Conservation (phyloP, 2,888 invertebrate genomes). For the Plusia festucae region DNA sequence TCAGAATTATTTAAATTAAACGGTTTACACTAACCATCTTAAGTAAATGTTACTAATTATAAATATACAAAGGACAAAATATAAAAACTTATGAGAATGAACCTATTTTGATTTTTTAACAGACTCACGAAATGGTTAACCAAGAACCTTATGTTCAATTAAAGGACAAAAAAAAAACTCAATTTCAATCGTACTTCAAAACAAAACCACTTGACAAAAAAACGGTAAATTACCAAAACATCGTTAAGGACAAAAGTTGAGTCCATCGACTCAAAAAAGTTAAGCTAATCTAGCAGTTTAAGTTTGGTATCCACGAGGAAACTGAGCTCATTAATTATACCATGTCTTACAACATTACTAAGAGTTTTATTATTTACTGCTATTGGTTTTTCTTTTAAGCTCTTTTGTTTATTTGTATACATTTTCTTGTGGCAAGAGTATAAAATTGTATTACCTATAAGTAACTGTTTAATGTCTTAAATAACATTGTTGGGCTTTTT, state of each 20-base stretch:
- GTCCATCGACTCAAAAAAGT: conserved; percentile 12
- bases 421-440: neutral
- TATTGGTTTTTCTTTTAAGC: conserved; percentile 10
- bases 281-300: conserved; percentile 22
- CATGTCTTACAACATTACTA: conserved; percentile 13
- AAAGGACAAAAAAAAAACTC: too few species aligned
- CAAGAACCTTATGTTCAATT: too few species aligned
- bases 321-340: conserved; percentile 32
- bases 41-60: too few species aligned
- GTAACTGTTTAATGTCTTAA: neutral
- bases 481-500: neutral
- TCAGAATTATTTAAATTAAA: conserved; percentile 1
- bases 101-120: too few species aligned
- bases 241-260: neutral
- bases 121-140: too few species aligned
- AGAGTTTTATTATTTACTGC: conserved; percentile 18
- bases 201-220: neutral
- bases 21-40: neutral
- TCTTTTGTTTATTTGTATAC: neutral
- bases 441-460: neutral
- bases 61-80: accelerated
- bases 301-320: conserved; percentile 18
- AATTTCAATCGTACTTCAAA: neutral
- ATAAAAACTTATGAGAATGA: too few species aligned
- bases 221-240: conserved; percentile 3